Base-by-base conservation (phyloP, 2,797 vertebrate genomes). In the Allochrocebus solatus region DNA sequence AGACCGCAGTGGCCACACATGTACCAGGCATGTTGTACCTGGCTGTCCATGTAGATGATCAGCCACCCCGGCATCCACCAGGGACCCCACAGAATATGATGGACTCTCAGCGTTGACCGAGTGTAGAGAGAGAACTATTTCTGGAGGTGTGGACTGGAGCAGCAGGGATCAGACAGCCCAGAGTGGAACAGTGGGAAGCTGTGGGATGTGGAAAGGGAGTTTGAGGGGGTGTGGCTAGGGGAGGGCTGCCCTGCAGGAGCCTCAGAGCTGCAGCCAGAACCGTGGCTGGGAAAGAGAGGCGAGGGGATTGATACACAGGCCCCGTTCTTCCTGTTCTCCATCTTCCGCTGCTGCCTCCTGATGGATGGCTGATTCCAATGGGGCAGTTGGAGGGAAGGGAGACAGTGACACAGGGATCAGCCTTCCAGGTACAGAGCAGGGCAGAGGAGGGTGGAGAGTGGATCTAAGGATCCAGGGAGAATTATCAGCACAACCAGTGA, bases 1-100 rank as follows among this genome's bases (percentile, higher is more conserved):
- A 48, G 55, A 55, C 26, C 0, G 8, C 36, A 33, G 28, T 12
- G 5, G 39, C 30, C 5, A 0, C 57, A 43, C 0, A 0, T 14
- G 26, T 19, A 14, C 21, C 9, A 9, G 55, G 22, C 8, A 12
- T 24, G 1, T 0, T 17, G 89, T 14, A 33, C 41, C 48, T 70
- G 91, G 4, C 75, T 36, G 8, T 74, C 30, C n/a, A 8, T 4
- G 12, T 1, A 53, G 74, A 67, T 50, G 10, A 53, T 19, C 41
- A 70, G 91, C 48, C 36, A 53, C 28, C 1, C 19, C 33, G 33
- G 39, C 5, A 22, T 24, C 4, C 46, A 6, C 48, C 5, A n/a
- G 46, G n/a, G 41, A 22, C 14, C 43, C 83, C 8, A 3, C 22
- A 19, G 78, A 70, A n/a, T 41, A 22, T 1, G 3, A 9, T 11